Evolutionary conservation across 2,888 invertebrate genomes (phyloP), one percentile per base, ranked within the genome.

Genomic region (Caenorhabditis angaria): DNA sequence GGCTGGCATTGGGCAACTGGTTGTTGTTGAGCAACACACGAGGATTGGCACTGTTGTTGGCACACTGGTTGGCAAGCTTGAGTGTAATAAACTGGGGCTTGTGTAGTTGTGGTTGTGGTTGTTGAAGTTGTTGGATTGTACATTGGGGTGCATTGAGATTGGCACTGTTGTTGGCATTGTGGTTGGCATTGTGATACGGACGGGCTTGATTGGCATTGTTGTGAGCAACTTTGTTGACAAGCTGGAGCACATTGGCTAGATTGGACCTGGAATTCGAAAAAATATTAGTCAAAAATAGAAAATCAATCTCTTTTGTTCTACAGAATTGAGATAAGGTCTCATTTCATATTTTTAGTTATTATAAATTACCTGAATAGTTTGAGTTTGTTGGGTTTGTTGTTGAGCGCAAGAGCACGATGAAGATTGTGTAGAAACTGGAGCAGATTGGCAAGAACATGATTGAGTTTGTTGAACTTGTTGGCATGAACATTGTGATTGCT

Each of bases 391-490:
- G 47, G 65, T 70, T 47, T 65, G 78, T 28, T 53, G 65, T 56
- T 66, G 76, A 48, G 76, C 76, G 63, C 78, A 78, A 24, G 66
- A 69, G 67, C 78, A 78, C 32, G 68, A 66, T 61, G 68, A 65
- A 22, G 65, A 29, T 54, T 67, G 72, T 59, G 57, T 24, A 61
- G 72, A 73, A 41, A 72, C 77, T 67, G 75, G 76, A 48, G 71
- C 69, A 55, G 76, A 70, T 67, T 76, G 78, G 66, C 78, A 78
- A 48, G 74, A 74, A 66, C 78, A 78, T 32, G 76, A 70, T 35
- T 71, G 69, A 22, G 74, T 66, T 66, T 69, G 74, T 63, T 69
- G 69, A 48, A 67, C 72, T 41, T 69, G 69, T 57, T 65, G 66
- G 58, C 78, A 78, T 18, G 74, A 74, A 64, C 78, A 78, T 54